phyloP scores from a whole-genome alignment of 2,888 invertebrate genomes.

The Hylaea fasciaria region DNA sequence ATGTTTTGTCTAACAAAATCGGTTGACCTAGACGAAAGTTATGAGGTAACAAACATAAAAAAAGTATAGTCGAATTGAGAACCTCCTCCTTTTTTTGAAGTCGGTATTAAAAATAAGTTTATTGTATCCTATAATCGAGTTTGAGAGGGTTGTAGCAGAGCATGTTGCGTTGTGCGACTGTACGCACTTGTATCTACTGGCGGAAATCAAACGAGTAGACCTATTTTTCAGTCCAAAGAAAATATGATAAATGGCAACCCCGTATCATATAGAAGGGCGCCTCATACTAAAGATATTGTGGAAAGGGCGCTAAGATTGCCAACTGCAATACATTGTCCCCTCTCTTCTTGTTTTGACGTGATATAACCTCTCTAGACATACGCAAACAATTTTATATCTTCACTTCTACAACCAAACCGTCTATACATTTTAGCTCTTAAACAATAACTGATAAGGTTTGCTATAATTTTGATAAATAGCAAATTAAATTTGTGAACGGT shows the following conservation, averaged over 20 bases:
- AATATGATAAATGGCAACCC: not conserved
- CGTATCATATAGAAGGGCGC: conserved; percentile 77
- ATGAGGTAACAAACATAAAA: no score
- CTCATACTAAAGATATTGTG: conserved; percentile 79
- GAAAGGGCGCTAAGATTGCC: conserved; percentile 84
- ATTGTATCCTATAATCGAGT: no score
- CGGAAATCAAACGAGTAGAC: not conserved
- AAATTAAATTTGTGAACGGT: conserved; percentile 52
- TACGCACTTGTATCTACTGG: no score
- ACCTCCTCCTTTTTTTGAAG: no score
- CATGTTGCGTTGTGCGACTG: no score
- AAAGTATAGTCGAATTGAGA: no score
- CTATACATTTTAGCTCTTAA: conserved; percentile 43
- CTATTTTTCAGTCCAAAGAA: conserved; percentile 4
- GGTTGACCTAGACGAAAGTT: no score
- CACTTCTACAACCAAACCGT: conserved; percentile 18
- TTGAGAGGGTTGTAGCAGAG: no score
- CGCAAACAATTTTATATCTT: conserved; percentile 55
- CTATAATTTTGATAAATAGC: conserved; percentile 15
- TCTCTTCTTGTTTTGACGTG: conserved; percentile 82
- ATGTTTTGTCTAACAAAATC: no score
- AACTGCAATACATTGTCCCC: conserved; percentile 80
- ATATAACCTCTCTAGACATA: conserved; percentile 77
- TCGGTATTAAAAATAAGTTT: no score
- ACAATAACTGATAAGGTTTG: conserved; percentile 20